Conservation (phyloP, 2,797 vertebrate genomes). For the Helarctos malayanus region DNA sequence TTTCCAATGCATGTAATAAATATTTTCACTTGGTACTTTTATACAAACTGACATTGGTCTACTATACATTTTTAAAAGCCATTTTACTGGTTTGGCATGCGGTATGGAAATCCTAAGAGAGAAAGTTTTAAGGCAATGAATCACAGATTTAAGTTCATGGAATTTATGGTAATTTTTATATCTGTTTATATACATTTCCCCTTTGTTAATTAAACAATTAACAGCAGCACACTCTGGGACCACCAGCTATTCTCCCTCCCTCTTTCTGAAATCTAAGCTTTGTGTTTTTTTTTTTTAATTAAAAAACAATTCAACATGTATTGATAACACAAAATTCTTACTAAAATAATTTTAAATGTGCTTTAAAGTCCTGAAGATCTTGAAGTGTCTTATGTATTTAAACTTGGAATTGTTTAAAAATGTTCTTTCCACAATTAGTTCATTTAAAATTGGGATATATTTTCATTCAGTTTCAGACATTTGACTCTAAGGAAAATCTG, state of each 20-base stretch:
- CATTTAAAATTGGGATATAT: slow-evolving; percentile 73
- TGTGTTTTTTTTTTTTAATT: slow-evolving; percentile 74
- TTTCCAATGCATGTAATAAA: slow-evolving; percentile 99
- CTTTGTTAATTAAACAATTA: slow-evolving; percentile 88
- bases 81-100: slow-evolving; percentile 94
- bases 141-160: slow-evolving; percentile 93
- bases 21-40: slow-evolving; percentile 98
- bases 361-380: slow-evolving; percentile 83
- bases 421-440: slow-evolving; percentile 72
- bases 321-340: slow-evolving; percentile 82
- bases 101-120: slow-evolving; percentile 93
- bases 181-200: slow-evolving; percentile 90
- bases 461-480: slow-evolving; percentile 69
- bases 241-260: slow-evolving; percentile 85
- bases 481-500: slow-evolving; percentile 65
- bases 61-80: slow-evolving; percentile 97
- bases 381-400: slow-evolving; percentile 77
- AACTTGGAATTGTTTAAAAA: slow-evolving; percentile 66
- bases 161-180: slow-evolving; percentile 89
- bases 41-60: slow-evolving; percentile 98
- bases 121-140: slow-evolving; percentile 98
- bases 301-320: slow-evolving; percentile 69
- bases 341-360: slow-evolving; percentile 82
- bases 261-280: slow-evolving; percentile 87
- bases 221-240: slow-evolving; percentile 89